Percentiles rank a stretch among this genome's conserved stretches.
phyloP scores from a whole-genome alignment of 2,888 invertebrate species.

The Linyphia triangularis region DNA sequence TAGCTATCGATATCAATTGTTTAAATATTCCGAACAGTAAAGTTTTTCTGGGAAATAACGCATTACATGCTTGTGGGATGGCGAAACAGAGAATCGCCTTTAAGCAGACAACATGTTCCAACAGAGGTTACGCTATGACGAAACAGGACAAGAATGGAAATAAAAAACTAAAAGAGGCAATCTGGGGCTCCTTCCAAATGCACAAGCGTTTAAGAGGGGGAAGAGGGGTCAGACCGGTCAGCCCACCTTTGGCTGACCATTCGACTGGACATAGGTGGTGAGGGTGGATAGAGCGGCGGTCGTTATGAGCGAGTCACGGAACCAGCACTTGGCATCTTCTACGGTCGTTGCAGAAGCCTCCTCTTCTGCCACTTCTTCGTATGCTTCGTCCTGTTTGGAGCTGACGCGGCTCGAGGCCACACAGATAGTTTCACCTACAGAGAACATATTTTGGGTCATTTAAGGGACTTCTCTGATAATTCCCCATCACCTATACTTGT shows the following conservation, averaged over 20 bases:
- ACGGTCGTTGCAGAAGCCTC: constrained; percentile 55
- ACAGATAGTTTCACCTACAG: constrained; percentile 6
- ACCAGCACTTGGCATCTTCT: constrained; percentile 73
- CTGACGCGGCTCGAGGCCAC: constrained; percentile 4
- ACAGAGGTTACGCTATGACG: too few species aligned
- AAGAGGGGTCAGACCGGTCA: too few species aligned
- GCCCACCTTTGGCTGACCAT: constrained; percentile 48
- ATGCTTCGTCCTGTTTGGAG: constrained; percentile 8
- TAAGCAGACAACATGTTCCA: too few species aligned
- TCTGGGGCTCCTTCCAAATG: constrained; percentile 47
- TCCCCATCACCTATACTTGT: too few species aligned
- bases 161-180: not conserved
- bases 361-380: constrained; percentile 13
- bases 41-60: too few species aligned
- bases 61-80: too few species aligned
- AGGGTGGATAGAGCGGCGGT: constrained; percentile 69
- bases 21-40: too few species aligned
- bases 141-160: not conserved
- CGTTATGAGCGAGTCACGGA: constrained; percentile 67
- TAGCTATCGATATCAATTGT: too few species aligned
- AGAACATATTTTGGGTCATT: too few species aligned
- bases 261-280: constrained; percentile 61
- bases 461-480: too few species aligned
- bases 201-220: not conserved
- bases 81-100: too few species aligned